Conservation (phyloP, 1,140 invertebrate genomes). For the Ceratina australensis region DNA sequence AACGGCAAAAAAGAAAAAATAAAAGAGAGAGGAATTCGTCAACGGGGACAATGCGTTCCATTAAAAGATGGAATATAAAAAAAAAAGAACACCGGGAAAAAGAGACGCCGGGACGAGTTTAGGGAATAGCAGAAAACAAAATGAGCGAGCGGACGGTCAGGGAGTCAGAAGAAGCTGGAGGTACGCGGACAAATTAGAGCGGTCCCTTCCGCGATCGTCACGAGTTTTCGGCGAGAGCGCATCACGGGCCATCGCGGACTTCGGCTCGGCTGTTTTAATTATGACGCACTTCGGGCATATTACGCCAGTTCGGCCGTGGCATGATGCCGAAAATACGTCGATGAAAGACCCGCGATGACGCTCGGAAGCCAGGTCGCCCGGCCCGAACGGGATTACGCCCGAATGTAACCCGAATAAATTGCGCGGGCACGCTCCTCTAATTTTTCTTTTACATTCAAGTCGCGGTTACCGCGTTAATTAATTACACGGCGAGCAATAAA, state of each 20-base stretch:
- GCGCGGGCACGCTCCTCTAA: not conserved
- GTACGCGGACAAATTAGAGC: not conserved
- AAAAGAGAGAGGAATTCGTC: no score
- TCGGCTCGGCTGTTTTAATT: slow-evolving; percentile 48
- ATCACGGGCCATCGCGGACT: not conserved
- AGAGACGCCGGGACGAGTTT: no score
- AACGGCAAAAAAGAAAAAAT: no score
- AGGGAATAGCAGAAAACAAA: not conserved
- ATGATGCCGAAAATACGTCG: slow-evolving; percentile 52
- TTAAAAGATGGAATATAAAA: no score
- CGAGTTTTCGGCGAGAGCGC: slow-evolving; percentile 30
- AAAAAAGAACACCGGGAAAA: no score
- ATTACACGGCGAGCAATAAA: no score
- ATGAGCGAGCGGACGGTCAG: not conserved
- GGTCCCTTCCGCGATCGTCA: slow-evolving; percentile 33
- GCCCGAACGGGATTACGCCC: slow-evolving; percentile 7
- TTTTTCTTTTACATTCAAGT: not conserved
- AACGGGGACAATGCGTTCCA: no score
- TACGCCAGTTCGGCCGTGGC: slow-evolving; percentile 39
- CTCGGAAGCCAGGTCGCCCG: slow-evolving; percentile 13
- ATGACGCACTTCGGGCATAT: slow-evolving; percentile 53
- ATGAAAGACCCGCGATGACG: slow-evolving; percentile 51
- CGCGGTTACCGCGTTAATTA: not conserved
- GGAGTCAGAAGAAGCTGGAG: no score
- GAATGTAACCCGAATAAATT: slow-evolving; percentile 32